phyloP scores from a whole-genome alignment of 2,113 vertebrate species.

The Channa argus region DNA sequence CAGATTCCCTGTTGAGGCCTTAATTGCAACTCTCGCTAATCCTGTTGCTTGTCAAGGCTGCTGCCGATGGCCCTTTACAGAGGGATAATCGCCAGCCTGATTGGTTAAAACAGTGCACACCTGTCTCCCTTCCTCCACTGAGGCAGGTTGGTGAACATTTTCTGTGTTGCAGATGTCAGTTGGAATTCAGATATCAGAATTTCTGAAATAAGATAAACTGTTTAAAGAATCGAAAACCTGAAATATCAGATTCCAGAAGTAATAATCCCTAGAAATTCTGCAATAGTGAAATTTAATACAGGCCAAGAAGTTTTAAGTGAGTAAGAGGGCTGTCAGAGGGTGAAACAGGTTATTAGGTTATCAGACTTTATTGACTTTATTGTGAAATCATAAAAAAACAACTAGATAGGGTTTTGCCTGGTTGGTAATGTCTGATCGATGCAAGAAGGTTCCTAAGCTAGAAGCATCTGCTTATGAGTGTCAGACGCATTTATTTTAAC shows the following conservation, averaged over 20 bases:
- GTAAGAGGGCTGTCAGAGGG: background rate
- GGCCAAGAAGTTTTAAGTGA: conserved; percentile 1
- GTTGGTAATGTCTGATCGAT: conserved; percentile 23
- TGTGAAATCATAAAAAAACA: background rate
- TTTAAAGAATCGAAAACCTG: conserved; percentile 1
- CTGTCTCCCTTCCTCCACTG: conserved; percentile 59
- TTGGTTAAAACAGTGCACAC: conserved; percentile 60
- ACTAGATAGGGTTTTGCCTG: background rate
- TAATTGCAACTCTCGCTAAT: conserved; percentile 81
- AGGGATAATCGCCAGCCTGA: conserved; percentile 72
- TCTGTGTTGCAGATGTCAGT: conserved; percentile 13
- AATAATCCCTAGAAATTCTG: background rate
- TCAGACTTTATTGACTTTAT: background rate
- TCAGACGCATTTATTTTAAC: background rate
- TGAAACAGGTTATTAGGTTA: conserved; percentile 25
- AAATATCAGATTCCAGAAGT: conserved; percentile 8
- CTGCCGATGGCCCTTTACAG: conserved; percentile 60
- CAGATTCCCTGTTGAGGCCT: conserved; percentile 67
- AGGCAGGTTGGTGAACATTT: conserved; percentile 49
- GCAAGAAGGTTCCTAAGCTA: background rate
- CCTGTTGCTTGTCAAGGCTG: conserved; percentile 62
- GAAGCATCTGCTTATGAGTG: background rate
- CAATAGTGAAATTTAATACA: background rate
- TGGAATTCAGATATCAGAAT: conserved; percentile 13
- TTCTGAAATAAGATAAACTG: conserved; percentile 12